These are phyloP conservation scores for Darevskia mixta DNA, from an alignment of 2,797 vertebrate genomes.

Conservation along the genomic window DNA sequence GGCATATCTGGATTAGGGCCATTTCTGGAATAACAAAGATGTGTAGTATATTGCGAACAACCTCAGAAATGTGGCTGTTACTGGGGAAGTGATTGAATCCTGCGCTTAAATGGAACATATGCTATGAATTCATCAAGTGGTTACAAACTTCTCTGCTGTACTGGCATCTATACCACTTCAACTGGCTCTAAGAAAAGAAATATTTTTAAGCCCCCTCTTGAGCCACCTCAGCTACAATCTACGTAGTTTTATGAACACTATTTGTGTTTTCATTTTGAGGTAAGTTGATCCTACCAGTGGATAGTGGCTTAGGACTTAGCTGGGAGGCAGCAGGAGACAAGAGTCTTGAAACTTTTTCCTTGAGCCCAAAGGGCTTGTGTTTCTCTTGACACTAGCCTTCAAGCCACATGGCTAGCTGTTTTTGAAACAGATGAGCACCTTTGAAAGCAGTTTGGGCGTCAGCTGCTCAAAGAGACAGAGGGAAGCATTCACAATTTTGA, in stretches of 20 bases:
- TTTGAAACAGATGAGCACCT: neutral
- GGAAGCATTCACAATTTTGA: neutral
- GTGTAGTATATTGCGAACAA: neutral
- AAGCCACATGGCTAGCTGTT: neutral
- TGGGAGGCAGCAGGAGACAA: neutral
- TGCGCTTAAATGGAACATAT: neutral
- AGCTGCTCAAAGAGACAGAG: neutral
- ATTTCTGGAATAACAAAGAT: neutral
- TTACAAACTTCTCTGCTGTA: neutral
- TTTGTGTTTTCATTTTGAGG: neutral
- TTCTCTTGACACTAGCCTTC: neutral
- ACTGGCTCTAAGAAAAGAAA: neutral
- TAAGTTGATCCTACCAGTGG: neutral
- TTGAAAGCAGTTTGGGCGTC: neutral
- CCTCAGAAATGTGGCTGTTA: neutral
- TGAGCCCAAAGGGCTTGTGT: neutral
- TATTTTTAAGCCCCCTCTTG: constrained; percentile 15
- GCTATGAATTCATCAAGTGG: neutral
- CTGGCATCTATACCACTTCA: neutral
- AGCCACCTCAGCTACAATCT: neutral
- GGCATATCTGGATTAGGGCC: neutral
- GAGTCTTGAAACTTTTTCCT: neutral
- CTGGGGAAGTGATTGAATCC: neutral
- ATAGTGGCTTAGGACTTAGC: neutral
- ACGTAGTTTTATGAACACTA: constrained; percentile 23